Conservation (phyloP, 1,140 invertebrate species). For the Apis florea region DNA sequence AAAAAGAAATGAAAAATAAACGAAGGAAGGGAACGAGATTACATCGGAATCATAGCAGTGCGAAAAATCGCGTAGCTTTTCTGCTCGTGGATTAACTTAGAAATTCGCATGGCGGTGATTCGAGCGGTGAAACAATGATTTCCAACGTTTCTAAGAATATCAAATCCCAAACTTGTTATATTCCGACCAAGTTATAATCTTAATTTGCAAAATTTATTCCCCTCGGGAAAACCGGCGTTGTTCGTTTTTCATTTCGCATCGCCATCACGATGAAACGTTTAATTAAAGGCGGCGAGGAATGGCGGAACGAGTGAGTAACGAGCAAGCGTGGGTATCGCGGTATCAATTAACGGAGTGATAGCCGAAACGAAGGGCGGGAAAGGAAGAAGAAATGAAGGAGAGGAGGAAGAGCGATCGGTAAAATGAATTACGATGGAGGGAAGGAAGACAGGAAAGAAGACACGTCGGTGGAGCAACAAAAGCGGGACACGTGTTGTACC, state of each 20-base stretch:
- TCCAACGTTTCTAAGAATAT: neutral
- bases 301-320: neutral
- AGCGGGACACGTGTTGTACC: slow-evolving; percentile 48
- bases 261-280: slow-evolving; percentile 2
- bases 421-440: neutral
- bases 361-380: neutral
- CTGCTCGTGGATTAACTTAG: too few relatives aligned
- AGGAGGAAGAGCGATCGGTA: neutral
- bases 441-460: neutral
- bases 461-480: slow-evolving; percentile 18
- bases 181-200: neutral
- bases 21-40: too few relatives aligned
- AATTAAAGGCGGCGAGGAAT: neutral
- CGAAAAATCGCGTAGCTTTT: too few relatives aligned
- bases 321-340: neutral
- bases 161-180: neutral
- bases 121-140: neutral
- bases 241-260: neutral
- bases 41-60: too few relatives aligned
- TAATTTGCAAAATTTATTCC: neutral
- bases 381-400: neutral
- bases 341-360: neutral
- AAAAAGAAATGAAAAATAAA: too few relatives aligned
- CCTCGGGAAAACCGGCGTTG: too few relatives aligned
- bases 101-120: too few relatives aligned